These are phyloP conservation scores for Diachasmimorpha longicaudata DNA, from an alignment of 1,140 invertebrate genomes.

Conservation along the genomic window DNA sequence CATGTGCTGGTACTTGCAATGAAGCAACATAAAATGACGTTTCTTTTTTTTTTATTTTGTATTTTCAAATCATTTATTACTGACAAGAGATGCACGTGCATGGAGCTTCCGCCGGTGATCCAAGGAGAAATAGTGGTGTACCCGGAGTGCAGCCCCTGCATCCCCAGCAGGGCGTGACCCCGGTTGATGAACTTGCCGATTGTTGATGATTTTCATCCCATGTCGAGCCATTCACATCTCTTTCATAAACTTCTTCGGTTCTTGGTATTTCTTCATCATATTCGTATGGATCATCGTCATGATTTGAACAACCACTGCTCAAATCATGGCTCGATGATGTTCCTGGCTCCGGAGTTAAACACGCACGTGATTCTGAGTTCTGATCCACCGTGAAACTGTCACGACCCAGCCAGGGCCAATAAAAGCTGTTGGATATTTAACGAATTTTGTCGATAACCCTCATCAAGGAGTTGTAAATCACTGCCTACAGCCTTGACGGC, in stretches of 20 bases:
- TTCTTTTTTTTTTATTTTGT: conserved; percentile 1
- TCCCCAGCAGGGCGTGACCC: conserved; percentile 42
- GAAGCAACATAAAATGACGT: background rate
- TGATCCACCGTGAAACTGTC: background rate
- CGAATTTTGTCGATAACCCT: background rate
- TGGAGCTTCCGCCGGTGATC: conserved; percentile 46
- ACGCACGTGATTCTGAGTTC: conserved; percentile 19
- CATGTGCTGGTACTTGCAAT: background rate
- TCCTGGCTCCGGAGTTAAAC: conserved; percentile 9
- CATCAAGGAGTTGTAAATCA: no score
- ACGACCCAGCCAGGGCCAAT: conserved; percentile 5
- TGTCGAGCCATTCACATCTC: background rate
- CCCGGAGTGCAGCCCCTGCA: conserved; percentile 37
- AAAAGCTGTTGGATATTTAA: background rate
- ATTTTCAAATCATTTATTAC: conserved; percentile 24
- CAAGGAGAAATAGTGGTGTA: conserved; percentile 53
- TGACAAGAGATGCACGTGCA: conserved; percentile 51
- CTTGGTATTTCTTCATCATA: conserved; percentile 63
- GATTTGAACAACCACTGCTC: conserved; percentile 21
- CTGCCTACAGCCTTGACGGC: no score
- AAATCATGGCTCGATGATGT: conserved; percentile 15
- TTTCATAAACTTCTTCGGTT: conserved; percentile 16
- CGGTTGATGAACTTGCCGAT: conserved; percentile 20
- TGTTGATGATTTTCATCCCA: conserved; percentile 34
- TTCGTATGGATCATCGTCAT: conserved; percentile 63